These are phyloP conservation scores for Oryzias woworae DNA, from an alignment of 2,113 vertebrate genomes.

Conservation along the genomic window DNA sequence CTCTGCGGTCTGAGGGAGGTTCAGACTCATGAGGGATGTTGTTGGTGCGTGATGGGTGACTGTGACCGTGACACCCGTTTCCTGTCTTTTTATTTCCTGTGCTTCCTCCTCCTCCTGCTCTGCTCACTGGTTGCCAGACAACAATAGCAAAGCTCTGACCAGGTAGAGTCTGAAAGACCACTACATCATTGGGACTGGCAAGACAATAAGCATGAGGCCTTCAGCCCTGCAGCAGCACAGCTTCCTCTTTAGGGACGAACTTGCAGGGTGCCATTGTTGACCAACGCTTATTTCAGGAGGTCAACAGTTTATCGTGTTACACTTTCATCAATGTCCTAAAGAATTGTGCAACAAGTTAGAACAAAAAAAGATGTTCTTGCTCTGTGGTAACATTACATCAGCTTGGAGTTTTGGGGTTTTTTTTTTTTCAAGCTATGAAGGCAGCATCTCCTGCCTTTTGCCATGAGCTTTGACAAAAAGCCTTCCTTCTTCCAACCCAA, in stretches of 20 bases:
- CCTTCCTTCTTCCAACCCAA: conserved; percentile 27
- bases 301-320: conserved; percentile 25
- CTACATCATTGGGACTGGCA: conserved; percentile 43
- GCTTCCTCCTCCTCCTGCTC: conserved; percentile 3
- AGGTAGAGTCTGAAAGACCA: conserved; percentile 33
- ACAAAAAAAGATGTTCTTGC: background rate
- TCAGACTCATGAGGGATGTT: conserved; percentile 29
- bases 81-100: conserved; percentile 64
- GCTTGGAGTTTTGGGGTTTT: background rate
- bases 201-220: conserved; percentile 57
- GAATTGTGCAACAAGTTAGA: conserved; percentile 13
- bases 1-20: conserved; percentile 49
- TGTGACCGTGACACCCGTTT: conserved; percentile 68
- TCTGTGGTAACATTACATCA: background rate
- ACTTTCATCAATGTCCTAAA: background rate
- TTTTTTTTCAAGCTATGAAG: conserved; percentile 3
- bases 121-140: conserved; percentile 38
- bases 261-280: conserved; percentile 27
- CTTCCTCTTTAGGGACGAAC: conserved; percentile 1
- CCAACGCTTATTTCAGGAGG: conserved; percentile 16
- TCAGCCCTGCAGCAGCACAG: background rate
- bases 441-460: conserved; percentile 14
- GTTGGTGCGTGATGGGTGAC: conserved; percentile 50
- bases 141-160: conserved; percentile 50
- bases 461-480: conserved; percentile 34